Evolutionary conservation across 2,888 invertebrate genomes (phyloP).

Genomic region (Chalcis sispes): DNA sequence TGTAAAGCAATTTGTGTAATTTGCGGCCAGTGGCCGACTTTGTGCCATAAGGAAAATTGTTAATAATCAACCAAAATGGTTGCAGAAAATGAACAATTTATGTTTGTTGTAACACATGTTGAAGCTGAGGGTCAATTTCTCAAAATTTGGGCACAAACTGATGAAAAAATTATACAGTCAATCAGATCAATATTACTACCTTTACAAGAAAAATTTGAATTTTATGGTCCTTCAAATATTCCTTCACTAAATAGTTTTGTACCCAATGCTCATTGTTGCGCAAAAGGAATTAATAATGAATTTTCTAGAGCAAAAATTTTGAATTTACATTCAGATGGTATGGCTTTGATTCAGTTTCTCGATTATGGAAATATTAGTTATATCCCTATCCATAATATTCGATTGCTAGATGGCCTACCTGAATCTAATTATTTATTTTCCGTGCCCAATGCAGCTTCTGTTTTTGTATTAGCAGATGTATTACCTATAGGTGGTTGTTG

Average conservation of each 20-base stretch:
- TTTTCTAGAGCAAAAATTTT: constrained; percentile 82
- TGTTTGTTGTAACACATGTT: constrained; percentile 81
- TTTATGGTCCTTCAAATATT: background rate
- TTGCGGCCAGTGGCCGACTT: constrained; percentile 36
- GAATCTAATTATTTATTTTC: constrained; percentile 73
- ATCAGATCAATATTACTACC: constrained; percentile 9
- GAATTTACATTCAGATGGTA: constrained; percentile 77
- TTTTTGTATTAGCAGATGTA: constrained; percentile 80
- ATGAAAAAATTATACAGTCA: constrained; percentile 79
- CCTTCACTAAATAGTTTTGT: background rate
- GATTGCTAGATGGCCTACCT: constrained; percentile 79
- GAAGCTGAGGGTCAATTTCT: constrained; percentile 84
- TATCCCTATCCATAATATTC: constrained; percentile 79
- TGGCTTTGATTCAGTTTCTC: constrained; percentile 82
- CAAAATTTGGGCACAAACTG: constrained; percentile 85
- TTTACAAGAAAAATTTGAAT: constrained; percentile 27
- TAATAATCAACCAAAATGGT: constrained; percentile 53
- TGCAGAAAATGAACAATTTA: constrained; percentile 55
- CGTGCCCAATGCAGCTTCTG: constrained; percentile 79
- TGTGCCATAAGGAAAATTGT: constrained; percentile 28
- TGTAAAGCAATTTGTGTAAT: constrained; percentile 15
- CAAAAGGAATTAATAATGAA: constrained; percentile 82
- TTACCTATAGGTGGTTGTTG: constrained; percentile 78
- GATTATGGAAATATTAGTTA: constrained; percentile 83
- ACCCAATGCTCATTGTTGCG: constrained; percentile 74